Percentiles rank a stretch among this genome's conserved stretches.
Evolutionary conservation across 2,888 invertebrate genomes (phyloP).

Genomic region (Thecophora atra): DNA sequence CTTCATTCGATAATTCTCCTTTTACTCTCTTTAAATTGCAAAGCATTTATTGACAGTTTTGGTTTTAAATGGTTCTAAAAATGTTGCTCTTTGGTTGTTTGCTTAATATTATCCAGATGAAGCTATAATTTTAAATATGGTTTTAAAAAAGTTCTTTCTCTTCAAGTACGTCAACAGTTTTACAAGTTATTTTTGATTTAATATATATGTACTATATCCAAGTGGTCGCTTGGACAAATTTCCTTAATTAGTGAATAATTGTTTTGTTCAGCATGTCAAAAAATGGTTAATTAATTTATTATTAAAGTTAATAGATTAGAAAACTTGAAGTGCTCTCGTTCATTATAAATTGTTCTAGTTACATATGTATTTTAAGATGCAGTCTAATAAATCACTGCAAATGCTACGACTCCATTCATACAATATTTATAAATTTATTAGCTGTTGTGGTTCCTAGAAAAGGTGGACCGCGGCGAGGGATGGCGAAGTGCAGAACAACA

Average conservation of each 20-base stretch:
- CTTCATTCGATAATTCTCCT: conserved; percentile 18
- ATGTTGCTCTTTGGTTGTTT: conserved; percentile 2
- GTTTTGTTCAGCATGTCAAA: no score
- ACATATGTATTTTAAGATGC: conserved; percentile 31
- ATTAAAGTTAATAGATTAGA: not conserved
- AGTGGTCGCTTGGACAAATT: not conserved
- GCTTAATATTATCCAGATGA: conserved; percentile 11
- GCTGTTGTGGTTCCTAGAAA: conserved; percentile 14
- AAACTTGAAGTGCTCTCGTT: not conserved
- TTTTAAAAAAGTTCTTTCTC: conserved; percentile 11
- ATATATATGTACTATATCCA: not conserved
- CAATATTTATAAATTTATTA: conserved; percentile 3
- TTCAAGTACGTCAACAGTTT: not conserved
- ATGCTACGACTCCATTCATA: conserved; percentile 50
- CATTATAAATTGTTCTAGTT: conserved; percentile 18
- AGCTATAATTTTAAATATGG: conserved; percentile 2
- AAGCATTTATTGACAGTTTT: conserved; percentile 28
- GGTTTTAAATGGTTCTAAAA: conserved; percentile 22
- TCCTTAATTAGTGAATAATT: not conserved
- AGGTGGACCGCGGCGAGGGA: not conserved
- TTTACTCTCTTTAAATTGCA: conserved; percentile 5
- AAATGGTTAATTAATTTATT: no score
- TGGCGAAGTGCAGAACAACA: no score
- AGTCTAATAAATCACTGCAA: conserved; percentile 54
- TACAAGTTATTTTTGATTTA: conserved; percentile 10